phyloP scores from a whole-genome alignment of 2,888 invertebrate genomes.

The Dilophus febrilis region DNA sequence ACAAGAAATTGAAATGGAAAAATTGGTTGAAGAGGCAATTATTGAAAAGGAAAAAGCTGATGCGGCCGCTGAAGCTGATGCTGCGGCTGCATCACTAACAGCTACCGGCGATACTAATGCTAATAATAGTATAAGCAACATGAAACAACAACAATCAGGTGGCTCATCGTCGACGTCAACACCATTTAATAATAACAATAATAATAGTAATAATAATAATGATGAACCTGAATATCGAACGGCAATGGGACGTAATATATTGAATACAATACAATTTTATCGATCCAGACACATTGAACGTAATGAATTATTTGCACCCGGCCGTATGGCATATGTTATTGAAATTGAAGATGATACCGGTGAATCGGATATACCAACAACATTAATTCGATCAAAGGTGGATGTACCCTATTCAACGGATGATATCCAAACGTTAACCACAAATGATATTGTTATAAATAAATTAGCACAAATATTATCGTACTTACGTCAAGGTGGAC shows the following conservation, averaged over 20 bases:
- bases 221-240: slow-evolving; percentile 65
- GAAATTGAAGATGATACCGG: slow-evolving; percentile 80
- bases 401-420: slow-evolving; percentile 64
- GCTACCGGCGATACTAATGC: background rate
- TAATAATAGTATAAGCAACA: too few species aligned
- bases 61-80: slow-evolving; percentile 32
- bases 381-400: slow-evolving; percentile 78
- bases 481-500: slow-evolving; percentile 77
- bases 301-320: slow-evolving; percentile 85
- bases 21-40: slow-evolving; percentile 40
- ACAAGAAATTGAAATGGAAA: slow-evolving; percentile 67
- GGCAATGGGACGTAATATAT: slow-evolving; percentile 60
- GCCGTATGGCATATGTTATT: slow-evolving; percentile 96
- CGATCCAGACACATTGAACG: slow-evolving; percentile 55
- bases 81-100: too few species aligned
- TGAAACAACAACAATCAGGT: slow-evolving; percentile 7
- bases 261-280: slow-evolving; percentile 21
- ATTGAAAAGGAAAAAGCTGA: slow-evolving; percentile 30
- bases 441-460: slow-evolving; percentile 81
- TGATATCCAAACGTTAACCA: slow-evolving; percentile 44
- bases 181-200: too few species aligned
- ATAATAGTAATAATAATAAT: too few species aligned
- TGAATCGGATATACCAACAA: slow-evolving; percentile 90
- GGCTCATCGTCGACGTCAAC: too few species aligned
- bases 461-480: slow-evolving; percentile 94